These are phyloP conservation scores for Neosilurus mollespiculum DNA, from an alignment of 2,797 vertebrate genomes.

Conservation along the genomic window DNA sequence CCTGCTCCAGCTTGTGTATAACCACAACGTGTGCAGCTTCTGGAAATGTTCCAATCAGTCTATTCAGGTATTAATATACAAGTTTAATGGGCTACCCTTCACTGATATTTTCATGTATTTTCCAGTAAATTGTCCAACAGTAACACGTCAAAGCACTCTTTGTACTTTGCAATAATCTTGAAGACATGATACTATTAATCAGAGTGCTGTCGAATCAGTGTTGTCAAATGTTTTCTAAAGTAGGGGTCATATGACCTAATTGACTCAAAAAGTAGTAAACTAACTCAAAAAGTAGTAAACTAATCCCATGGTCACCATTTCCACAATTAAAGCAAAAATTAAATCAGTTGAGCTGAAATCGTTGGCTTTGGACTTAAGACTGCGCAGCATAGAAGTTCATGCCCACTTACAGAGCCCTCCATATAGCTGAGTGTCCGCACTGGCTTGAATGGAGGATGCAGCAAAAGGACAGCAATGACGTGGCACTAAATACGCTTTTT, in stretches of 20 bases:
- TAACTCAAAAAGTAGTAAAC: background rate
- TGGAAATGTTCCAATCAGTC: background rate
- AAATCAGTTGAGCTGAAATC: background rate
- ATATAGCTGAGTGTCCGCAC: background rate
- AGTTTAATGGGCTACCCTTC: background rate
- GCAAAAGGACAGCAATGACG: background rate
- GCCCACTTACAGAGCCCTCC: background rate
- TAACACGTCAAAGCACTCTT: background rate
- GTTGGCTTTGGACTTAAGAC: background rate
- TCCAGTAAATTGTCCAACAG: background rate
- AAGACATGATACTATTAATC: background rate
- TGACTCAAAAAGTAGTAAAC: background rate
- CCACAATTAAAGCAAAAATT: background rate
- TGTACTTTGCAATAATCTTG: background rate
- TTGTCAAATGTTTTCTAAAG: background rate
- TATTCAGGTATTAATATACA: background rate
- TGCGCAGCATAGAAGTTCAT: background rate
- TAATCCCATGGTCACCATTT: background rate
- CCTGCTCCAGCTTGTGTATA: background rate
- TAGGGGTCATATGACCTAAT: background rate
- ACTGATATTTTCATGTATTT: background rate
- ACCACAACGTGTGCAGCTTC: background rate
- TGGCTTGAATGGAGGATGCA: background rate
- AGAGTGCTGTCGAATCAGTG: no score
- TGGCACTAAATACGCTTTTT: background rate